Percentiles rank a stretch among this genome's conserved stretches.
These are phyloP conservation scores for Macrophya alboannulata DNA, from an alignment of 2,888 invertebrate species.

Conservation along the genomic window DNA sequence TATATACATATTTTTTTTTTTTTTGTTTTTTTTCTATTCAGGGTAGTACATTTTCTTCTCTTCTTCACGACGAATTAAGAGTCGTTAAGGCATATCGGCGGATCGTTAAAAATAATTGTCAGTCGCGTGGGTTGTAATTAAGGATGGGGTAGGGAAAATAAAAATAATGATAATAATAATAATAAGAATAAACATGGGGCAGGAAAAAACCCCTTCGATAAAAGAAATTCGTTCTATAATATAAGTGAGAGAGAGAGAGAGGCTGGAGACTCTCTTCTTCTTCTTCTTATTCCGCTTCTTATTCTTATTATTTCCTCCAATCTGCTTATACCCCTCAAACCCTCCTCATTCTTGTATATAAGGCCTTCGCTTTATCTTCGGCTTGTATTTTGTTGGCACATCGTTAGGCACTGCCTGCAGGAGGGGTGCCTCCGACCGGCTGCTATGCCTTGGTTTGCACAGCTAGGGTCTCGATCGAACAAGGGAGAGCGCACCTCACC, in stretches of 20 bases:
- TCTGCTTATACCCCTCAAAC: slow-evolving; percentile 71
- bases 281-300: slow-evolving; percentile 56
- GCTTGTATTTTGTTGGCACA: slow-evolving; percentile 76
- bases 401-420: slow-evolving; percentile 76
- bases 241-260: not conserved
- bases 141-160: slow-evolving; percentile 66
- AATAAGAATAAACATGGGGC: not conserved
- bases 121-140: slow-evolving; percentile 74
- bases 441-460: slow-evolving; percentile 54
- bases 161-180: not conserved
- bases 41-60: slow-evolving; percentile 1
- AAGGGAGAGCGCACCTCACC: slow-evolving; percentile 53
- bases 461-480: slow-evolving; percentile 51
- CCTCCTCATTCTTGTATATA: not conserved
- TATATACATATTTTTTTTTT: not conserved
- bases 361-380: slow-evolving; percentile 17
- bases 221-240: slow-evolving; percentile 46
- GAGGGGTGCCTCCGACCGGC: slow-evolving; percentile 70
- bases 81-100: slow-evolving; percentile 74
- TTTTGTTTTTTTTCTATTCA: not conserved
- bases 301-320: slow-evolving; percentile 65
- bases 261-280: not conserved
- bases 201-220: not conserved
- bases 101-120: slow-evolving; percentile 80
- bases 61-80: slow-evolving; percentile 71